Percentiles rank a stretch among this genome's conserved stretches.
phyloP scores from a whole-genome alignment of 1,140 invertebrate genomes.

The Macrobrachium rosenbergii region DNA sequence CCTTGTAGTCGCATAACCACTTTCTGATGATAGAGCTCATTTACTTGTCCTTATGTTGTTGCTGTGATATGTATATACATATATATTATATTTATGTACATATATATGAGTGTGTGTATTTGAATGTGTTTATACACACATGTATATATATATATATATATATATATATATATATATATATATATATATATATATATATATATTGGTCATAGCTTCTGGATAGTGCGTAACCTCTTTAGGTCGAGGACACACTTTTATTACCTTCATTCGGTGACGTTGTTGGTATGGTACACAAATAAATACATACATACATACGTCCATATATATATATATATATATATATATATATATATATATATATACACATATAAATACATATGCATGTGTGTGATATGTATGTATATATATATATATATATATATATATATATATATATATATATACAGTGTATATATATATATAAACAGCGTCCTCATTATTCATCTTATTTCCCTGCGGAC shows the following conservation, averaged over 20 bases:
- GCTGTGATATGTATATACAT: no score
- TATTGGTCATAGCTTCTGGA: no score
- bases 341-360: constrained; percentile 47
- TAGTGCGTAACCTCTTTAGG: no score
- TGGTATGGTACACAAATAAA: not conserved
- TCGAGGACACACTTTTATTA: no score
- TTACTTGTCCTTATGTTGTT: no score
- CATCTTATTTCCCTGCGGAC: not conserved
- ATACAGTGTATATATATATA: not conserved
- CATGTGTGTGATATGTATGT: not conserved
- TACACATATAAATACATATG: constrained; percentile 42
- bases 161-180: no score
- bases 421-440: constrained; percentile 9
- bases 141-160: no score
- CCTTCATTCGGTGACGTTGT: no score
- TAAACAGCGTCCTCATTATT: not conserved
- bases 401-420: not conserved
- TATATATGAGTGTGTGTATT: not conserved
- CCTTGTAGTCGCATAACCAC: no score
- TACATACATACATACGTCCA: constrained; percentile 19
- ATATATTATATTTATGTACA: no score
- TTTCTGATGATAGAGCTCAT: no score
- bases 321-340: constrained; percentile 40
- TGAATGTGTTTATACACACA: not conserved
- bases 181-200: no score